These are phyloP conservation scores for Geotria australis DNA, from an alignment of 2,797 vertebrate species.

Conservation along the genomic window DNA sequence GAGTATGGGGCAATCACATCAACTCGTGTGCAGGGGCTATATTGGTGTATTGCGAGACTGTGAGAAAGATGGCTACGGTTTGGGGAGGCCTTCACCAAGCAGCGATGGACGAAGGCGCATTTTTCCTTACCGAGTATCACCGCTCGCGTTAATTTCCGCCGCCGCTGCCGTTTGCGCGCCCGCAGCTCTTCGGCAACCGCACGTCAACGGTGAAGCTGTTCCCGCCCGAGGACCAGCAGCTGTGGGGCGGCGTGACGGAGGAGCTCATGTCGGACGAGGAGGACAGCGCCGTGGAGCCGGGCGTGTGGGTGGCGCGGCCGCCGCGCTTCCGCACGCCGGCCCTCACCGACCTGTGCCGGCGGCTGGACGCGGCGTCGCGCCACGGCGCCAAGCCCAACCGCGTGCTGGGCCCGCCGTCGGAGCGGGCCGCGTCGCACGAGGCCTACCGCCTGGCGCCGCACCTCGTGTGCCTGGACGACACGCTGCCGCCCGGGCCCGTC, in stretches of 20 bases:
- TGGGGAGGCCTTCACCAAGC: no score
- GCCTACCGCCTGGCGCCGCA: slow-evolving; percentile 9
- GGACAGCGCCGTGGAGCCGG: slow-evolving; percentile 14
- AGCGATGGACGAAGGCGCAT: no score
- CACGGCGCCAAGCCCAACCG: slow-evolving; percentile 17
- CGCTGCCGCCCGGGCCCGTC: not conserved
- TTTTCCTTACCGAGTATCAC: no score
- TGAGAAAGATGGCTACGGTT: no score
- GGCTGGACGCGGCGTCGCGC: slow-evolving; percentile 15
- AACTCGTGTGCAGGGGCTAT: no score
- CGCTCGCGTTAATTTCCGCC: no score
- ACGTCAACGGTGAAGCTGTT: slow-evolving; percentile 13
- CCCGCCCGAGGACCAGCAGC: slow-evolving; percentile 10
- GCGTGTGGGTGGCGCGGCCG: slow-evolving; percentile 16
- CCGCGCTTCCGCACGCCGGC: slow-evolving; percentile 13
- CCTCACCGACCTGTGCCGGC: slow-evolving; percentile 14
- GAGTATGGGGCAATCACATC: no score
- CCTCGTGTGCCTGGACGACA: slow-evolving; percentile 3
- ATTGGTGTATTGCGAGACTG: no score
- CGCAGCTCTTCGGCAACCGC: slow-evolving; percentile 17
- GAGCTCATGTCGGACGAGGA: slow-evolving; percentile 21
- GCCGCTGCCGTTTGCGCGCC: no score
- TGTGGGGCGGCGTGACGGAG: slow-evolving; percentile 16
- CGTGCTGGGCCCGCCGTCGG: slow-evolving; percentile 12
- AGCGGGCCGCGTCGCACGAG: slow-evolving; percentile 13